phyloP scores from a whole-genome alignment of 2,888 invertebrate species.

The Ypsolopha scabrella region DNA sequence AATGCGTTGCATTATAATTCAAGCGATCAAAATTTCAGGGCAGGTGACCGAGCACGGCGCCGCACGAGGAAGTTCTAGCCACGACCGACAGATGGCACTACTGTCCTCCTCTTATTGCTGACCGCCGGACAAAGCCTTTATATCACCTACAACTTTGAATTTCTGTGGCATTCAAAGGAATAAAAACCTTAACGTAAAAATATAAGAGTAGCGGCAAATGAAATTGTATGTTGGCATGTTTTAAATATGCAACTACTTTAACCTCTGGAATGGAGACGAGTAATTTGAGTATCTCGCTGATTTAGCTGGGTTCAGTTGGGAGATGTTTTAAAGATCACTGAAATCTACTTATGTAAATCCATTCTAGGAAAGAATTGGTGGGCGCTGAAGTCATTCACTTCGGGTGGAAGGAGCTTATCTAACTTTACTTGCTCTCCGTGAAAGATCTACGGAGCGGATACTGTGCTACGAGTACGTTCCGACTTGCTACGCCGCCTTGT shows the following conservation, averaged over 20 bases:
- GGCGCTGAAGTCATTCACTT: too few relatives aligned
- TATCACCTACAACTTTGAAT: neutral
- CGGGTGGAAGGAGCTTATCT: too few relatives aligned
- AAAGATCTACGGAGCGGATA: too few relatives aligned
- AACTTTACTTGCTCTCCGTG: too few relatives aligned
- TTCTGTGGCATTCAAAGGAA: neutral
- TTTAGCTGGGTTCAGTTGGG: slow-evolving; percentile 24
- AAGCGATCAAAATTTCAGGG: slow-evolving; percentile 46
- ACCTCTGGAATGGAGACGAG: slow-evolving; percentile 18
- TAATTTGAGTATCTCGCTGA: slow-evolving; percentile 37
- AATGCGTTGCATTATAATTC: slow-evolving; percentile 46
- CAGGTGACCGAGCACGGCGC: slow-evolving; percentile 41
- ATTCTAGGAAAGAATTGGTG: too few relatives aligned
- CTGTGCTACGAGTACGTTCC: too few relatives aligned
- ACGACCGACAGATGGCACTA: slow-evolving; percentile 52
- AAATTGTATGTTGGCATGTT: slow-evolving; percentile 13
- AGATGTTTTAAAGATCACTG: too few relatives aligned
- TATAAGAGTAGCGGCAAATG: slow-evolving; percentile 16
- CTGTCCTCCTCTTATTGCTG: slow-evolving; percentile 55
- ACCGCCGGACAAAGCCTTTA: slow-evolving; percentile 51
- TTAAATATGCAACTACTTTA: slow-evolving; percentile 41
- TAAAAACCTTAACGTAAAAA: slow-evolving; percentile 3
- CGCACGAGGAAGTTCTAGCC: slow-evolving; percentile 34
- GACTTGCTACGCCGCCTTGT: too few relatives aligned
- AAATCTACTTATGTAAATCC: too few relatives aligned